Evolutionary conservation across 2,888 invertebrate genomes (phyloP).

Genomic region (Mactromeris polynyma): DNA sequence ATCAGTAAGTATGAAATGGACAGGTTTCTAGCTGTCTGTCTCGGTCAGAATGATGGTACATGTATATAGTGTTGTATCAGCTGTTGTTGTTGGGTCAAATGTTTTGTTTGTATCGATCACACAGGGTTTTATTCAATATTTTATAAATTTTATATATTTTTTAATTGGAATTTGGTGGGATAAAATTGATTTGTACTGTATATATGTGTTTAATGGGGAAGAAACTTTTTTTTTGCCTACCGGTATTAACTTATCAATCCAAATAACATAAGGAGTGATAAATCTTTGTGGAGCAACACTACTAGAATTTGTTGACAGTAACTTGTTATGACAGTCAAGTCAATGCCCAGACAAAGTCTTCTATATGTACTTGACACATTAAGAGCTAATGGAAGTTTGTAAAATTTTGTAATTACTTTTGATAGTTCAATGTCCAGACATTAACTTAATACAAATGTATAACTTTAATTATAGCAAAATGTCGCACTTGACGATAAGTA

Average conservation of each 20-base stretch:
- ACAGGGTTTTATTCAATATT: background rate
- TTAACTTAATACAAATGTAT: background rate
- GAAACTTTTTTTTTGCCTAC: too few relatives aligned
- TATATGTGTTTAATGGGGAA: too few relatives aligned
- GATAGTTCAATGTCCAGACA: background rate
- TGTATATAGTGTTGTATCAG: background rate
- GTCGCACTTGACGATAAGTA: background rate
- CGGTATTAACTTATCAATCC: too few relatives aligned
- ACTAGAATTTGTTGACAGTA: background rate
- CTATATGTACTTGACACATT: background rate
- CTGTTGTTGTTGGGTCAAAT: background rate
- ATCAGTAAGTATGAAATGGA: background rate
- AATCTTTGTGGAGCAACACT: background rate
- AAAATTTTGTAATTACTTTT: background rate
- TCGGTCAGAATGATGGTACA: background rate
- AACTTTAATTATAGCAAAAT: background rate
- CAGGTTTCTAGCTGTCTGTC: conserved; percentile 3
- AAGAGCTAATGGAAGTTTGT: background rate
- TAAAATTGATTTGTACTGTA: too few relatives aligned
- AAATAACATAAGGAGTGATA: background rate
- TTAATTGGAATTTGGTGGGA: background rate
- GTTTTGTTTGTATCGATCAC: background rate
- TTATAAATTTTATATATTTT: background rate
- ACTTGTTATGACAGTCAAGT: background rate
- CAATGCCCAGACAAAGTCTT: background rate